Percentiles rank a stretch among this genome's conserved stretches.
These are phyloP conservation scores for Calameuta idolon DNA, from an alignment of 2,888 invertebrate genomes.

Conservation along the genomic window DNA sequence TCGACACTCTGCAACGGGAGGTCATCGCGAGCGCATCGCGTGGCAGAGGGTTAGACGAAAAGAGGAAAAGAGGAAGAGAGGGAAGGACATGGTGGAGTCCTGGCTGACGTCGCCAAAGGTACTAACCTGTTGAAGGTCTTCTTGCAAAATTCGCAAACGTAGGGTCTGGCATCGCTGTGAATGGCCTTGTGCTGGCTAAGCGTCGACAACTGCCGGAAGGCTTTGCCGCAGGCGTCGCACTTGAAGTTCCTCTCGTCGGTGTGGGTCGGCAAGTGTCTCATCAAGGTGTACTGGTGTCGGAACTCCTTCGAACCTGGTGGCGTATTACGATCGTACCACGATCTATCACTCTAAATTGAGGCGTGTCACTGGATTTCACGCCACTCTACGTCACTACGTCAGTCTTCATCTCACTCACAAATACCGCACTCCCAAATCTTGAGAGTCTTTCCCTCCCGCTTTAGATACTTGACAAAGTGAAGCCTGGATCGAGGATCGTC, in stretches of 20 bases:
- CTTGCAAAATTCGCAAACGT: constrained; percentile 79
- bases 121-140: constrained; percentile 78
- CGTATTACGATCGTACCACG: not conserved
- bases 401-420: constrained; percentile 70
- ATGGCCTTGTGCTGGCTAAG: constrained; percentile 83
- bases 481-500: constrained; percentile 72
- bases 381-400: too few species aligned
- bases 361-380: too few species aligned
- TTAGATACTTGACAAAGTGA: constrained; percentile 77
- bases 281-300: constrained; percentile 81
- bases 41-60: too few species aligned
- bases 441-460: constrained; percentile 75
- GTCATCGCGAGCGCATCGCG: too few species aligned
- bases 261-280: constrained; percentile 82
- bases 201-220: constrained; percentile 80
- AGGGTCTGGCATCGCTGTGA: constrained; percentile 81
- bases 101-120: not conserved
- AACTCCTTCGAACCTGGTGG: constrained; percentile 77
- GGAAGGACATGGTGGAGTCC: too few species aligned
- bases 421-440: constrained; percentile 83
- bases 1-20: constrained; percentile 72
- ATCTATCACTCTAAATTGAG: constrained; percentile 1
- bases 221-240: constrained; percentile 80
- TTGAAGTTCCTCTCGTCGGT: constrained; percentile 83
- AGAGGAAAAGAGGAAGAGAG: too few species aligned